These are phyloP conservation scores for Chauna torquata DNA, from an alignment of 2,113 vertebrate species.

Conservation along the genomic window DNA sequence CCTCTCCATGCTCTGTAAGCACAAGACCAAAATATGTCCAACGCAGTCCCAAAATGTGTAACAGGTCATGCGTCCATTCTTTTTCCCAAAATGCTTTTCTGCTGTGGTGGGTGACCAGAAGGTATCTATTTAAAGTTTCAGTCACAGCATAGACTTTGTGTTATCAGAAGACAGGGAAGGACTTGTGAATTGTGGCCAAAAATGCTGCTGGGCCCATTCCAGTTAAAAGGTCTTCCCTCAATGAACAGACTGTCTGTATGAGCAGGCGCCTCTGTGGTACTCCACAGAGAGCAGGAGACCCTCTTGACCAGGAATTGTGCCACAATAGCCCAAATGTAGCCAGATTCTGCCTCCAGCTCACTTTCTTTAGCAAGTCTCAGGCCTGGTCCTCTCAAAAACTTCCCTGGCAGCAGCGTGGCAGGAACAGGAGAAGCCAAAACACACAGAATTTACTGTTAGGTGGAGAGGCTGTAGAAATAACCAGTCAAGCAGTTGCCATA, in stretches of 20 bases:
- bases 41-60: neutral
- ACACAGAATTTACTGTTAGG: neutral
- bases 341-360: neutral
- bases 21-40: neutral
- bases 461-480: neutral
- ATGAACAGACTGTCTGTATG: too few species aligned
- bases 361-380: neutral
- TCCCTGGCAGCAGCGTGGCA: neutral
- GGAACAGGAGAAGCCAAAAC: neutral
- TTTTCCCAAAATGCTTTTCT: neutral
- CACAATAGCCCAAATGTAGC: neutral
- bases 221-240: neutral
- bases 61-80: neutral
- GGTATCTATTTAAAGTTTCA: neutral
- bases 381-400: neutral
- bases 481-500: neutral
- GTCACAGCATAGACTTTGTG: fast-evolving
- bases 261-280: neutral
- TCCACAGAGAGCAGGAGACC: fast-evolving
- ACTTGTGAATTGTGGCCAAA: neutral
- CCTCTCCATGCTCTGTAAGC: neutral
- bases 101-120: neutral
- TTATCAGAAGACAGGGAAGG: neutral
- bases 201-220: neutral
- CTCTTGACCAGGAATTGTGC: neutral